Conservation (phyloP, 2,113 vertebrate genomes). For the Engraulis encrasicolus region DNA sequence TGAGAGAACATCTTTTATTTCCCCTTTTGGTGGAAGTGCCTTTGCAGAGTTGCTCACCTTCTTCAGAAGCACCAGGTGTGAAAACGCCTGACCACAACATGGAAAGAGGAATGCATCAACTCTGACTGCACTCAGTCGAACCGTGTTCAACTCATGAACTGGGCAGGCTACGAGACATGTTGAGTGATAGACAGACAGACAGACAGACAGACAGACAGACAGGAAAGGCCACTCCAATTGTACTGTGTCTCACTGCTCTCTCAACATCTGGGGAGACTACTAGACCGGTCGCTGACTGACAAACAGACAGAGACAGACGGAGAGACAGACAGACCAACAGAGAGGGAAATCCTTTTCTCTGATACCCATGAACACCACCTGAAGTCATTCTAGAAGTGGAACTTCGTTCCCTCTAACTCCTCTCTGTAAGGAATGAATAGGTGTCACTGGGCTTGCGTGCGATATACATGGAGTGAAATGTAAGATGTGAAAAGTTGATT, state of each 20-base stretch:
- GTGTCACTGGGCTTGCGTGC: background rate
- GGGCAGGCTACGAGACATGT: too few relatives aligned
- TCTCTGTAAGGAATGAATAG: background rate
- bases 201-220: too few relatives aligned
- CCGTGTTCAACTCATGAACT: too few relatives aligned
- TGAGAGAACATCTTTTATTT: background rate
- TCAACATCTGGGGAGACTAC: background rate
- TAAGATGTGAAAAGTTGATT: too few relatives aligned
- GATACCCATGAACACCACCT: background rate
- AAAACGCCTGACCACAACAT: background rate
- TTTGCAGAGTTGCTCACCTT: background rate
- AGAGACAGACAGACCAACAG: background rate
- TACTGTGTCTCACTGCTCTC: background rate
- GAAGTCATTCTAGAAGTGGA: background rate
- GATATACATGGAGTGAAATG: too few relatives aligned
- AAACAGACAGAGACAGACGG: background rate
- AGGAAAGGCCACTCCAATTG: too few relatives aligned
- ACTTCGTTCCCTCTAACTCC: background rate
- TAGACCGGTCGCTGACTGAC: too few relatives aligned
- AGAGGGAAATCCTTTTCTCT: background rate
- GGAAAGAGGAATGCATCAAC: background rate
- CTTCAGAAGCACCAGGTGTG: conserved; percentile 3
- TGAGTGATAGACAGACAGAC: too few relatives aligned
- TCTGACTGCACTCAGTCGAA: too few relatives aligned
- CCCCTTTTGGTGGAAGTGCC: background rate